These are phyloP conservation scores for Muscicapa comitata DNA, from an alignment of 2,797 vertebrate species.

Conservation along the genomic window DNA sequence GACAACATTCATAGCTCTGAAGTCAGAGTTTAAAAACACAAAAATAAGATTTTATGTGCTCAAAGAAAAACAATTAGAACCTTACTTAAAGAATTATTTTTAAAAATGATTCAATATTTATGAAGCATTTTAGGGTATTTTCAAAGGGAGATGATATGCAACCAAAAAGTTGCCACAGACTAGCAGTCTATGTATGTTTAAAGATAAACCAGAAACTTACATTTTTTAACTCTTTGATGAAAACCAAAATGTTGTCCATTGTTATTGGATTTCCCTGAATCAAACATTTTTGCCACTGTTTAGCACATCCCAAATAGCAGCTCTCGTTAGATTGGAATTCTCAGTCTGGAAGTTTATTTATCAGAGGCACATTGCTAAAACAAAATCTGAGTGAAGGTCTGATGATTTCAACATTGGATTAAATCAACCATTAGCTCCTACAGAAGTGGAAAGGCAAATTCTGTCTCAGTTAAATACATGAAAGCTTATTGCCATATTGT, in stretches of 20 bases:
- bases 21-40: background rate
- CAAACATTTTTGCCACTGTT: background rate
- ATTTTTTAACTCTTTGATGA: background rate
- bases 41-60: background rate
- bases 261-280: background rate
- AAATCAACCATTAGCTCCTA: conserved; percentile 12
- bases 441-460: conserved; percentile 16
- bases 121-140: background rate
- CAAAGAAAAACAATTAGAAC: background rate
- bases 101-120: background rate
- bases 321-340: background rate
- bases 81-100: background rate
- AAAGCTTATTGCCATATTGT: background rate
- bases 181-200: background rate
- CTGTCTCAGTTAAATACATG: background rate
- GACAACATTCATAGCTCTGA: background rate
- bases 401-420: background rate
- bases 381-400: background rate
- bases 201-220: background rate
- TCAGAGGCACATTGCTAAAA: background rate
- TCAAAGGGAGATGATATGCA: background rate
- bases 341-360: conserved; percentile 8
- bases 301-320: background rate
- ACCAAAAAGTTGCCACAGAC: background rate
- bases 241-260: background rate